Evolutionary conservation across 1,140 invertebrate species (phyloP), one percentile per base, ranked within the genome.

Genomic region (Aphelinus atriplicis): DNA sequence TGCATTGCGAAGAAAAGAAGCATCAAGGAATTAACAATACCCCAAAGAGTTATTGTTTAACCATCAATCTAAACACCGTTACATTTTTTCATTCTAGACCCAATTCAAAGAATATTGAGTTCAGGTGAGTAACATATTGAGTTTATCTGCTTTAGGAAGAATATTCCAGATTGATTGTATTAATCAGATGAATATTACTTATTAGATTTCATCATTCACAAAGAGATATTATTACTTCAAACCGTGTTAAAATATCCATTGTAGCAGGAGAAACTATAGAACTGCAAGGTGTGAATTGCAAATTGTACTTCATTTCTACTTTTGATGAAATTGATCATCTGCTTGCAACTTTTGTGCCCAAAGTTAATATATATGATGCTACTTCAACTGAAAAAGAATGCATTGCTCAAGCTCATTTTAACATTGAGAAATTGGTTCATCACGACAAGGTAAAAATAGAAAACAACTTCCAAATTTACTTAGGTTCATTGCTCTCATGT

Each of bases 171-270:
- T 26, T 26, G 26, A 26, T 26, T 26, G 26, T 26, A 26, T 26
- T 26, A 26, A 48, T 53, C 4, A 53, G 9, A 53, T 6, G 2
- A 10, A 42, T 43, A 26, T 60, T 60, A 60, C n/a, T 60, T 60
- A 60, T 6, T 76, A 88, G 87, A 68, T 89, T 88, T 77, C 85
- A 86, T 78, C 87, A 90, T 80, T 87, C 88, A n/a, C 88, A 85
- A 77, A 83, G 84, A 63, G 83, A 87, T 62, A 80, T 85, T 50
- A 80, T 79, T 47, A 82, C 84, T 6, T 77, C 78, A n/a, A 45
- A 81, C 74, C 66, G 78, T 78, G 79, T 80, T 3, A 80, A 78
- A 71, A 72, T 83, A 26, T 70, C 80, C 71, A 58, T 81, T 68
- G 72, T 73, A 53, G 60, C 80, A n/a, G 81, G 80, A 3, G 80